Base-by-base conservation (phyloP, 2,888 invertebrate species). In the Pasiphila rectangulata region DNA sequence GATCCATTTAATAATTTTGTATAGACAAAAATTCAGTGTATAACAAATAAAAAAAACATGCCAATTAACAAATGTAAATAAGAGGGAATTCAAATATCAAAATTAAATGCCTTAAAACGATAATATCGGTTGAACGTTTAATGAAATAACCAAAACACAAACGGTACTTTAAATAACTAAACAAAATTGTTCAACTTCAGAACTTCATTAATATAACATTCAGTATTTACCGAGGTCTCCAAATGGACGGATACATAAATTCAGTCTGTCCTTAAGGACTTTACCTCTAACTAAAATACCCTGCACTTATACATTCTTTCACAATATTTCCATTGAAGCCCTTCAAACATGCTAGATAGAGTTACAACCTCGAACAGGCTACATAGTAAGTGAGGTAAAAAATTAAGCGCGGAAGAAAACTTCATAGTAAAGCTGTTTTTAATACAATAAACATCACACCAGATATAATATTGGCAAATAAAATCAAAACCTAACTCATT, bases 201-300 rank as follows among this genome's bases (percentile, higher is more conserved):
- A n/a, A n/a, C n/a, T n/a, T n/a, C n/a, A n/a, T n/a, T n/a, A n/a
- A n/a, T n/a, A n/a, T n/a, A n/a, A n/a, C 23, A 41, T 45, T 37
- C 19, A 46, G 34, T 45, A 45, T 52, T 47, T 52, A 41, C 49
- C 45, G 40, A 56, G 50, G 51, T 49, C 46, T 43, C 23, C 45
- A 48, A 51, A 54, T 51, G 63, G 60, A 61, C 63, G 63, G 63
- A 63, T 56, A 57, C 25, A 46, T 36, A 27, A 42, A 36, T 43
- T 54, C 48, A 47, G 51, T 54, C 47, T 37, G 15, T 17, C 38
- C 32, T 17, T 9, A 10, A 9, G 4, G 30, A 30, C 9, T 5
- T 30, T 10, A 37, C 20, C 15, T 17, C 6, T 12, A n/a, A 17
- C 9, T 10, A 9, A 17, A 32, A 32, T 32, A 17, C n/a, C 32